phyloP scores from a whole-genome alignment of 2,888 invertebrate species.

The Pyrrhosoma nymphula region DNA sequence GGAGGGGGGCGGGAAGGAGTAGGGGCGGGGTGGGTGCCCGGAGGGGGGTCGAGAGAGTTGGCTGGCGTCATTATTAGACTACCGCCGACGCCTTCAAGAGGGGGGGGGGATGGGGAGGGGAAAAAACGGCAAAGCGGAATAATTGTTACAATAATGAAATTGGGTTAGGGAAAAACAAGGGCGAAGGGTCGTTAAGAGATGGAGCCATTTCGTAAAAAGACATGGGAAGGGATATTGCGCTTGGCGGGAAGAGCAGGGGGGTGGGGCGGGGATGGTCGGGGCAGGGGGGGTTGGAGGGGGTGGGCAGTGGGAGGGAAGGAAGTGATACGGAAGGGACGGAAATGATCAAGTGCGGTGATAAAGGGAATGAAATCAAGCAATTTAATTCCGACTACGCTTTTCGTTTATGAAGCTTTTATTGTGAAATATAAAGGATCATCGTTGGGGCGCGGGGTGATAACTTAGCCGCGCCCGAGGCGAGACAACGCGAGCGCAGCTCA shows the following conservation, averaged over 20 bases:
- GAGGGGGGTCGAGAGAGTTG: neutral
- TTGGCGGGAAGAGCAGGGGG: neutral
- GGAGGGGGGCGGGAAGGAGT: neutral
- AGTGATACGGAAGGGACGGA: neutral
- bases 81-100: neutral
- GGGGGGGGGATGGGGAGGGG: neutral
- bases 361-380: constrained; percentile 11
- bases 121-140: constrained; percentile 29
- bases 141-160: constrained; percentile 62
- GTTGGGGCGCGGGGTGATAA: constrained; percentile 1
- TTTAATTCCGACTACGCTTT: constrained; percentile 14
- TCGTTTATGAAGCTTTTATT: constrained; percentile 8
- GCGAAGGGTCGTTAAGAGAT: constrained; percentile 43
- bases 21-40: neutral
- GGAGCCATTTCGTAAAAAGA: constrained; percentile 53
- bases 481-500: neutral
- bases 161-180: constrained; percentile 30
- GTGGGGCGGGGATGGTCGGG: neutral
- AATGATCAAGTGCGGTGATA: neutral
- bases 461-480: neutral
- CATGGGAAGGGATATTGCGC: constrained; percentile 23
- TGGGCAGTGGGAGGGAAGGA: neutral
- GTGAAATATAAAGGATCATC: constrained; percentile 7
- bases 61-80: neutral
- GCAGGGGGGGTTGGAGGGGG: constrained; percentile 34